Percentiles rank a stretch among this genome's conserved stretches.
Conservation (phyloP, 2,113 vertebrate species). For the Bubalus kerabau region DNA sequence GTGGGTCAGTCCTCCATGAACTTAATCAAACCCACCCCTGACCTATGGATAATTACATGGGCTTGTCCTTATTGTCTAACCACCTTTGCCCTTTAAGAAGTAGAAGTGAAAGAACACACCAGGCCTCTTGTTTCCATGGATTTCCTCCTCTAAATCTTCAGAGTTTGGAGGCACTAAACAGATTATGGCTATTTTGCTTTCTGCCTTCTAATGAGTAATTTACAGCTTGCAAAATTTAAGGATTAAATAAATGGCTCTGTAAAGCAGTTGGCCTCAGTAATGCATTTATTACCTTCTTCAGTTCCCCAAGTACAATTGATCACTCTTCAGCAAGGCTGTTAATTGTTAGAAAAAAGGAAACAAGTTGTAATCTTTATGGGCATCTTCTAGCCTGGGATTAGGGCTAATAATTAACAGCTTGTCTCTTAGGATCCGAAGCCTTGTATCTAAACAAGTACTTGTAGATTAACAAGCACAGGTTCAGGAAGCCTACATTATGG, state of each 20-base stretch:
- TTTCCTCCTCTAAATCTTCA: conserved; percentile 40
- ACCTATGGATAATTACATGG: conserved; percentile 46
- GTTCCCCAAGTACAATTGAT: conserved; percentile 48
- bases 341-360: conserved; percentile 50
- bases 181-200: conserved; percentile 57
- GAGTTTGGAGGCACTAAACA: conserved; percentile 43
- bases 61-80: conserved; percentile 57
- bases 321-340: conserved; percentile 1
- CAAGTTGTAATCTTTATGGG: conserved; percentile 47
- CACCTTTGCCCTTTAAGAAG: conserved; percentile 38
- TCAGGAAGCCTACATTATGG: conserved; percentile 27
- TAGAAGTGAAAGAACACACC: conserved; percentile 33
- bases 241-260: conserved; percentile 44
- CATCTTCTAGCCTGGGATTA: conserved; percentile 51
- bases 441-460: conserved; percentile 43
- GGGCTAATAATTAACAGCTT: conserved; percentile 48
- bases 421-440: conserved; percentile 28
- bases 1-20: neutral
- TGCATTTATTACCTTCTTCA: conserved; percentile 50
- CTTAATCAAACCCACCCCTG: conserved; percentile 49
- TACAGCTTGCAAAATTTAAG: conserved; percentile 51
- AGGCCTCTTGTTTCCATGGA: conserved; percentile 45
- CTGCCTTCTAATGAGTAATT: conserved; percentile 54
- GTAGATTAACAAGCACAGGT: conserved; percentile 35
- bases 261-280: conserved; percentile 29